Conservation (phyloP, 2,888 invertebrate genomes). For the Caenorhabditis afra region DNA sequence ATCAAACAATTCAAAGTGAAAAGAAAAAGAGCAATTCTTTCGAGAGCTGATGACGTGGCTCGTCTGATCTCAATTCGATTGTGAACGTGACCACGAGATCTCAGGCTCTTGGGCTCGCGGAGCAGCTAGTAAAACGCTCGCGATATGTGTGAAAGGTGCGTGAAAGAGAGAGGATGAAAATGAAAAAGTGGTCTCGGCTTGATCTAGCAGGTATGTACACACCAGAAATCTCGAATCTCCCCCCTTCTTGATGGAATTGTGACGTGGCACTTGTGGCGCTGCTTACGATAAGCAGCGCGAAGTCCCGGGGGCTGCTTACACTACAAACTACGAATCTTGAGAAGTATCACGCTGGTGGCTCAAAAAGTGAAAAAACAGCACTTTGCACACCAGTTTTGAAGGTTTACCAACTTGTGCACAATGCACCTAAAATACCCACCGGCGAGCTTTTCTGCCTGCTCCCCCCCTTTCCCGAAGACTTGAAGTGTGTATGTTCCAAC, state of each 20-base stretch:
- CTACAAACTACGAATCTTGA: background rate
- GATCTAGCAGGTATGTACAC: constrained; percentile 9
- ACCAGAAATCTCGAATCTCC: background rate
- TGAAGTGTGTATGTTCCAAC: too few species aligned
- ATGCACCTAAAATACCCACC: too few species aligned
- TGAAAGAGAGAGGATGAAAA: too few species aligned
- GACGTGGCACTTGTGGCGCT: background rate
- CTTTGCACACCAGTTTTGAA: too few species aligned
- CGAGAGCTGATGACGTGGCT: constrained; percentile 2
- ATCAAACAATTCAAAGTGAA: too few species aligned
- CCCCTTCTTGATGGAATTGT: too few species aligned
- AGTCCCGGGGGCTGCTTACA: background rate
- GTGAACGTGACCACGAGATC: too few species aligned
- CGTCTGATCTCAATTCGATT: too few species aligned
- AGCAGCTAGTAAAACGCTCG: background rate
- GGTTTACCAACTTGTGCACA: constrained; percentile 14
- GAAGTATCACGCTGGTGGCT: background rate
- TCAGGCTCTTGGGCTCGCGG: too few species aligned
- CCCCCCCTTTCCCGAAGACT: too few species aligned
- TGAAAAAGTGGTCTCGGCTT: constrained; percentile 15
- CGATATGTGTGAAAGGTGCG: constrained; percentile 11
- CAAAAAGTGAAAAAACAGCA: background rate
- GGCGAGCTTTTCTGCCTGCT: too few species aligned
- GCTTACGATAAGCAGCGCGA: background rate
- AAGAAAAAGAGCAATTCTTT: too few species aligned